Percentiles rank a stretch among this genome's conserved stretches.
Conservation (phyloP, 2,113 vertebrate species). For the Morone saxatilis region DNA sequence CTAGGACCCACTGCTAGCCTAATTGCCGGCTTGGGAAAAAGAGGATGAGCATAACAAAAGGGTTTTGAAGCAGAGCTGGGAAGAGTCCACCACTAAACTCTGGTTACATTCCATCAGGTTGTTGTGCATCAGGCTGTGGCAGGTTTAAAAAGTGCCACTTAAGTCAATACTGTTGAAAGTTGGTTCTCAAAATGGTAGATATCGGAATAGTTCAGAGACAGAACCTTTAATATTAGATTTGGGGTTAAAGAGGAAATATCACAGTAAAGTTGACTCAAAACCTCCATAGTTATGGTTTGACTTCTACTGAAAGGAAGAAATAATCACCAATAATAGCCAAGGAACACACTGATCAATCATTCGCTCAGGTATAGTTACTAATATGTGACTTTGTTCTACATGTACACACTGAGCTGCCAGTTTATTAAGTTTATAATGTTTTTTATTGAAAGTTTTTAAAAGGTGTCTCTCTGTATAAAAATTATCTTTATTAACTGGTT, state of each 20-base stretch:
- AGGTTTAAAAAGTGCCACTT: conserved; percentile 18
- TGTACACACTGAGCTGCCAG: background rate
- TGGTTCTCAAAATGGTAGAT: background rate
- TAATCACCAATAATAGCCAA: background rate
- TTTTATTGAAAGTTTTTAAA: too few species aligned
- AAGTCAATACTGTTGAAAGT: conserved; percentile 23
- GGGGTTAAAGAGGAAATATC: background rate
- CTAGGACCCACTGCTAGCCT: conserved; percentile 66
- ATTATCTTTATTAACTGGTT: background rate
- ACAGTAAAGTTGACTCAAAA: background rate
- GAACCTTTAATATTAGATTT: background rate
- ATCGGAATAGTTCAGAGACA: background rate
- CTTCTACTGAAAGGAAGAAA: background rate
- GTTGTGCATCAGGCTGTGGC: conserved; percentile 26
- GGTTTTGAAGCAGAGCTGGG: conserved; percentile 62
- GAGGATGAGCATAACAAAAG: conserved; percentile 69
- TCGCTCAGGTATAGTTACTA: background rate
- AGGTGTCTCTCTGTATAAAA: background rate
- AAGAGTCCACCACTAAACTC: conserved; percentile 53
- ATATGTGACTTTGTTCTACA: background rate
- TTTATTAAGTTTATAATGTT: background rate
- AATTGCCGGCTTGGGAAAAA: conserved; percentile 76
- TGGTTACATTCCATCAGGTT: conserved; percentile 68
- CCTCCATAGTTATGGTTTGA: background rate
- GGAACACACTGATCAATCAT: background rate